phyloP scores from a whole-genome alignment of 92 coral and sea anemone genomes.

The Porites rus region DNA sequence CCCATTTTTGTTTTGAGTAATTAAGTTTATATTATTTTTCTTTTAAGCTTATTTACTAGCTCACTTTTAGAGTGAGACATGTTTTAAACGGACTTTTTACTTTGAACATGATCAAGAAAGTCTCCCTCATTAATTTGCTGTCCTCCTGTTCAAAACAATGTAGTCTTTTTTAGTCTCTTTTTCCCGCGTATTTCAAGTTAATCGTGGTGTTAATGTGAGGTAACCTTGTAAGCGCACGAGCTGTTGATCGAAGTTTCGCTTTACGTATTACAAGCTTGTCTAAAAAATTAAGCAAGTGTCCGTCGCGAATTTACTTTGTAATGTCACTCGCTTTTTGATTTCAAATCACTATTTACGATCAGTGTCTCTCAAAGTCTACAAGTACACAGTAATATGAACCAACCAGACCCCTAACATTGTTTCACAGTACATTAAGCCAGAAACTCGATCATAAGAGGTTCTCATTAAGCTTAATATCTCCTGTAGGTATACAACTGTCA shows the following conservation, averaged over 20 bases:
- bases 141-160: not conserved
- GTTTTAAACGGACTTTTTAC: not conserved
- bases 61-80: not conserved
- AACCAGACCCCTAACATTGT: too few species aligned
- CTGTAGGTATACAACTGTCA: conserved; percentile 90
- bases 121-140: not conserved
- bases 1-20: not conserved
- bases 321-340: not conserved
- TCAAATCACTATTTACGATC: not conserved
- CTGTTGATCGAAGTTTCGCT: not conserved
- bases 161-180: too few species aligned
- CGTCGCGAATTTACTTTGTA: too few species aligned
- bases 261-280: not conserved
- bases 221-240: not conserved
- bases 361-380: not conserved
- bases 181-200: too few species aligned
- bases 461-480: not conserved
- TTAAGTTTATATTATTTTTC: not conserved
- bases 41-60: too few species aligned
- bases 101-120: not conserved
- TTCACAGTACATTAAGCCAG: too few species aligned
- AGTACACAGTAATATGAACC: not conserved
- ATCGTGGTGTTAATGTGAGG: not conserved
- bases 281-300: too few species aligned
- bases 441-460: not conserved